These are phyloP conservation scores for Rhopalosiphum padi DNA, from an alignment of 1,140 invertebrate species.

Conservation along the genomic window DNA sequence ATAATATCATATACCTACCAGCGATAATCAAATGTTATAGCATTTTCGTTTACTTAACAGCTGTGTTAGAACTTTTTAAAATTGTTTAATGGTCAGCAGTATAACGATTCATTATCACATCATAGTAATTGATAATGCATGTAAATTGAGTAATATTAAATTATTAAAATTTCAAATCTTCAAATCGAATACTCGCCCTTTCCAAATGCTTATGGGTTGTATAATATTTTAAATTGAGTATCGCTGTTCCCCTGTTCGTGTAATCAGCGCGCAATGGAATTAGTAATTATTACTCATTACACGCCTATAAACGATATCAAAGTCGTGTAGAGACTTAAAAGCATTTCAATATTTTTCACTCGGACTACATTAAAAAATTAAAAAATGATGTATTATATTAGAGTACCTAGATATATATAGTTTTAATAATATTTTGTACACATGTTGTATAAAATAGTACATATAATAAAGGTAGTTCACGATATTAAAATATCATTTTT, in stretches of 20 bases:
- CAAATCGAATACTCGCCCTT: neutral
- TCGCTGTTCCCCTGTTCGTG: neutral
- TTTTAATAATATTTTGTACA: too few species aligned
- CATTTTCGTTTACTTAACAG: neutral
- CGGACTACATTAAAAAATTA: too few species aligned
- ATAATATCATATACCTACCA: too few species aligned
- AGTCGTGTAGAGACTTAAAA: neutral
- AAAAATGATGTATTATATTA: too few species aligned
- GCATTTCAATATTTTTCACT: neutral
- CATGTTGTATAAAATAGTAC: neutral
- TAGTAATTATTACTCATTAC: neutral
- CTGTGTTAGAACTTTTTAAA: neutral
- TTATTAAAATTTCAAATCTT: neutral
- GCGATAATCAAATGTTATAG: neutral
- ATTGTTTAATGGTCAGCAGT: neutral
- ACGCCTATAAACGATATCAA: neutral
- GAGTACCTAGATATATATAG: too few species aligned
- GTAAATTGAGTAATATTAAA: neutral
- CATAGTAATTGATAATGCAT: neutral
- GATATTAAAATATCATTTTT: neutral
- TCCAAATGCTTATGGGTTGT: neutral
- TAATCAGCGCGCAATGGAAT: neutral
- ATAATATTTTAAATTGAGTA: neutral
- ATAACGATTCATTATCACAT: neutral
- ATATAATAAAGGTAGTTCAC: neutral